Base-by-base conservation (phyloP, 2,888 invertebrate genomes). In the Oxyteleia sp. region DNA sequence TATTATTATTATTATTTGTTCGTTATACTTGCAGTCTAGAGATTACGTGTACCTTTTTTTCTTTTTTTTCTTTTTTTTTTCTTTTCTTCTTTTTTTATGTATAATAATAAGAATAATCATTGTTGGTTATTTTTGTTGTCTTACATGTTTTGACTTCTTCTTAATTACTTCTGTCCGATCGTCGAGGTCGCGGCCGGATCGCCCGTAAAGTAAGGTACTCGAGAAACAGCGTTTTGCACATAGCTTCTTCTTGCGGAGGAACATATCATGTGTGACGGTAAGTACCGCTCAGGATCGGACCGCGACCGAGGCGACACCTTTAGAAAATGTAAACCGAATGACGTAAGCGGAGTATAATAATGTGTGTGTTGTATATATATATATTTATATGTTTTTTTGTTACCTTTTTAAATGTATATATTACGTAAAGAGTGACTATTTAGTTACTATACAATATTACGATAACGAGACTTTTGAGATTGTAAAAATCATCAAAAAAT, bases 401-500 rank as follows among this genome's bases (percentile, higher is more conserved):
- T 57, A 16, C 43, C n/a, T 59, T 45, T 78, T 78, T 78, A 57
- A 57, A 80, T 76, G 66, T 82, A 81, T 83, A 83, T 91, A 91
- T 93, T 91, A 92, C 91, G 91, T 92, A 93, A 92, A 93, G 92
- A 92, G 92, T 93, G 93, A 92, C 91, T 93, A 93, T 92, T 91
- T 91, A 93, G 89, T 87, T n/a, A 72, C 93, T 93, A 93, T 93
- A 93, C 91, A 82, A 93, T 93, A 90, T 93, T 93, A 93, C 79
- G 92, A 93, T 93, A 92, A 93, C 93, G 92, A 93, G 93, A 93
- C 92, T 93, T 93, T 93, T 94, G 95, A 94, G 95, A 95, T 95
- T 95, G 95, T 95, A 95, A 95, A 95, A 95, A 95, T 95, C 94
- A 95, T 95, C 95, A 94, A 95, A 95, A 95, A 95, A 94, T 95